Base-by-base conservation (phyloP, 1,140 invertebrate genomes). In the Apolygus lucorum region DNA sequence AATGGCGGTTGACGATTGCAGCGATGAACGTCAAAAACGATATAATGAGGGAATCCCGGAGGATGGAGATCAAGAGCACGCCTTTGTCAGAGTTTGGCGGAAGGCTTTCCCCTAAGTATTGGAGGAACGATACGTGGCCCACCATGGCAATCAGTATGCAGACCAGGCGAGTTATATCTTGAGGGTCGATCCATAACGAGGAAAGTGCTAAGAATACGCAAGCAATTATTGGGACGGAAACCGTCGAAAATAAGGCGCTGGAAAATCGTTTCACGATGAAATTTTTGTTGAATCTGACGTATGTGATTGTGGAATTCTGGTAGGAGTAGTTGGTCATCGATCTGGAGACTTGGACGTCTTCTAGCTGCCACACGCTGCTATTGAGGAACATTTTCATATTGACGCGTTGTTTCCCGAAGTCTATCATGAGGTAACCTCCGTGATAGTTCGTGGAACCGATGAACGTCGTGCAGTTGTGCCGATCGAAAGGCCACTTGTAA, bases 81-180 rank as follows among this genome's bases (percentile, higher is more conserved):
- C 54, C 54, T 59, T 21, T 13, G 22, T 4, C 22, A 13, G 54
- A 8, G 54, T 59, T 59, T 4, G 54, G 54, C 4, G 54, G 54
- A 24, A 59, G 54, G 13, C 22, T 11, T 11, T 59, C 22, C 8
- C 11, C 54, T 4, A 59, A 22, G 22, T 14, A 59, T 22, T 59
- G 54, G 54, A 59, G 54, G 54, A 59, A 59, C 11, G 54, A 59
- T 4, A 59, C 22, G 54, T 59, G 54, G 22, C 54, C 54, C 8
- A 24, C 54, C 4, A 59, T 11, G 13, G 54, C 11, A 4, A 59
- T 13, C 2, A 59, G 11, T 4, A 21, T 24, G 54, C 54, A 59
- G 54, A 59, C 54, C 13, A 24, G 4, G 2, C 54, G 11, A 4
- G 22, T 59, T 21, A 59, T 17, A 4, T 59, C 22, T 59, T 59